phyloP scores from a whole-genome alignment of 2,888 invertebrate species.

The Megalurothrips usitatus region DNA sequence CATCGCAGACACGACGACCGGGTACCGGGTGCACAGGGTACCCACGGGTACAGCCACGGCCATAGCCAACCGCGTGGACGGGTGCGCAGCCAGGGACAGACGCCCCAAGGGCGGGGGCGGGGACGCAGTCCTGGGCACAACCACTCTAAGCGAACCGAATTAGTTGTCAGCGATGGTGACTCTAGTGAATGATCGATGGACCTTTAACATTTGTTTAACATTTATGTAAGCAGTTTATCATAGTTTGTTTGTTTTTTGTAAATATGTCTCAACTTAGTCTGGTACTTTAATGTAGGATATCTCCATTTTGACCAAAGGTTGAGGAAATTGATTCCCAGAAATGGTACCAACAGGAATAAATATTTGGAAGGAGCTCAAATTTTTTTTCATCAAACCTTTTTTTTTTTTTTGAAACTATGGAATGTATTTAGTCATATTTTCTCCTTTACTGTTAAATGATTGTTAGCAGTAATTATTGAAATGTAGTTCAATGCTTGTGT shows the following conservation, averaged over 20 bases:
- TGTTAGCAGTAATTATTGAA: no score
- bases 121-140: not conserved
- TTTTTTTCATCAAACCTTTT: not conserved
- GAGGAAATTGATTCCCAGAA: no score
- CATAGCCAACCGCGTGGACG: not conserved
- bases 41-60: not conserved
- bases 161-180: not conserved
- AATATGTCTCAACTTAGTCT: no score
- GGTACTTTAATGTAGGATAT: no score
- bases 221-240: not conserved
- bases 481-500: no score
- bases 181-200: not conserved
- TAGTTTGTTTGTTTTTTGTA: not conserved
- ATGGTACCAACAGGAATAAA: no score
- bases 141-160: not conserved
- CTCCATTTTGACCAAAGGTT: no score
- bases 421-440: no score
- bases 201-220: not conserved
- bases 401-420: not conserved
- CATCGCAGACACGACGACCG: slow-evolving; percentile 1
- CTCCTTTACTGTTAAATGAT: no score
- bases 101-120: not conserved
- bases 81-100: not conserved
- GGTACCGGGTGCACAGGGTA: not conserved
- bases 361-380: no score